Percentiles rank a stretch among this genome's conserved stretches.
These are phyloP conservation scores for Ceyx erithaca DNA, from an alignment of 2,797 vertebrate genomes.

Conservation along the genomic window DNA sequence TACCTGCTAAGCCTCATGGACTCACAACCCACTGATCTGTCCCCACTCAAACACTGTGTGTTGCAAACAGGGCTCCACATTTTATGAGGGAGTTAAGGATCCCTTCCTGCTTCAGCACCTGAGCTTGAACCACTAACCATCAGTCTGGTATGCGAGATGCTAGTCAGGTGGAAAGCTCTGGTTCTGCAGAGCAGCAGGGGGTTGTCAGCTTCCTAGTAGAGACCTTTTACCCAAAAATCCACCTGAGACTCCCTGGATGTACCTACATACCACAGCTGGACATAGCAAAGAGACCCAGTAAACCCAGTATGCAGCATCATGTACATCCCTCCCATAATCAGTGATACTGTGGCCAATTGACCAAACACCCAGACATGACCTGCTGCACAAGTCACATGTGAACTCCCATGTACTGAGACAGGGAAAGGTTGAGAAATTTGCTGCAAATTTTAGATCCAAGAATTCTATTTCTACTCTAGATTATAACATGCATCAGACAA, in stretches of 20 bases:
- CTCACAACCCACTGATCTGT: not conserved
- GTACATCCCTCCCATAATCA: accelerated
- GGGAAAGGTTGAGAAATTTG: not conserved
- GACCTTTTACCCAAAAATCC: not conserved
- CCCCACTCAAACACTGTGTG: accelerated
- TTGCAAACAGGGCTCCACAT: accelerated
- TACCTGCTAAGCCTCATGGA: not conserved
- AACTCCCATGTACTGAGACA: not conserved
- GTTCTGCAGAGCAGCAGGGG: not conserved
- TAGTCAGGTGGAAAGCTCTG: not conserved
- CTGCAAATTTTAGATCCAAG: not conserved
- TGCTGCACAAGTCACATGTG: accelerated
- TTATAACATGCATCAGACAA: not conserved
- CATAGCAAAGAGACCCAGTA: not conserved
- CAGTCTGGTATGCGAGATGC: not conserved
- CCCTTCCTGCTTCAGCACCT: not conserved
- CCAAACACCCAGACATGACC: not conserved
- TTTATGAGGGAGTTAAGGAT: not conserved
- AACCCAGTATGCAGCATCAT: accelerated
- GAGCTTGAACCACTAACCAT: no score
- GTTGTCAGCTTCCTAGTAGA: not conserved
- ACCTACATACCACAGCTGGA: not conserved
- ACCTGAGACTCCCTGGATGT: not conserved
- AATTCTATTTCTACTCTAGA: not conserved
- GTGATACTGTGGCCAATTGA: accelerated